Evolutionary conservation across 2,797 vertebrate species (phyloP).

Genomic region (Parauchenoglanis ngamensis): DNA sequence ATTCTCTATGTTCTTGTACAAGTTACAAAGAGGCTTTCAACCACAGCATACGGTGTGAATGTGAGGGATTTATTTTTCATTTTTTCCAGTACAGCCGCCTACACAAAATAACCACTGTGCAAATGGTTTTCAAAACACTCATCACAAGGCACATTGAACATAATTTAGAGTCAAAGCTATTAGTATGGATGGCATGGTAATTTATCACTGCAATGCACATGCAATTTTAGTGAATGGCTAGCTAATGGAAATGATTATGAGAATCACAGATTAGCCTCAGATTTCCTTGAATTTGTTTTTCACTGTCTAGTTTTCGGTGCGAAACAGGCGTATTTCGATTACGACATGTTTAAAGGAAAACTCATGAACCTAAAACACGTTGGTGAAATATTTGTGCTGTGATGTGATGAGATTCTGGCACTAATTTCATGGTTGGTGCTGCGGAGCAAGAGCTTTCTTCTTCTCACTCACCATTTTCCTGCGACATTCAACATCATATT

Average conservation of each 20-base stretch:
- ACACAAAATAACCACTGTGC: constrained; percentile 32
- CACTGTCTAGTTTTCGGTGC: background rate
- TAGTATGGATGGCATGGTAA: constrained; percentile 31
- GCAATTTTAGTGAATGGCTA: constrained; percentile 2
- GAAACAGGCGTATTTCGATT: background rate
- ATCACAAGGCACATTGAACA: constrained; percentile 35
- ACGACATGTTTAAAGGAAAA: background rate
- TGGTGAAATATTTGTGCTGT: background rate
- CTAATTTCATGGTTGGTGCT: background rate
- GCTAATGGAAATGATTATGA: constrained; percentile 19
- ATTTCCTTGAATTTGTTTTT: background rate
- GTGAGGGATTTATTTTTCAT: background rate
- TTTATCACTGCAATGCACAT: constrained; percentile 19
- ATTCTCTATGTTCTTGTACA: background rate
- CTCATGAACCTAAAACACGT: background rate
- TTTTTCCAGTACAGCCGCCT: constrained; percentile 13
- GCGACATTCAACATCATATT: background rate
- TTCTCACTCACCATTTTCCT: background rate
- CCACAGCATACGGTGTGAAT: constrained; percentile 43
- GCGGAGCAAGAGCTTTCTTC: background rate
- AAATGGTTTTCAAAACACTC: constrained; percentile 41
- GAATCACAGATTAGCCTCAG: background rate
- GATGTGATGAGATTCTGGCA: background rate
- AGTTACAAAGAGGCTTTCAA: constrained; percentile 28
- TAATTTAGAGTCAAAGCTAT: constrained; percentile 39